A percentile compares a stretch with the other conserved stretches of the same genome.
Evolutionary conservation across 2,797 vertebrate genomes (phyloP).

Genomic region (Rachycentron canadum): DNA sequence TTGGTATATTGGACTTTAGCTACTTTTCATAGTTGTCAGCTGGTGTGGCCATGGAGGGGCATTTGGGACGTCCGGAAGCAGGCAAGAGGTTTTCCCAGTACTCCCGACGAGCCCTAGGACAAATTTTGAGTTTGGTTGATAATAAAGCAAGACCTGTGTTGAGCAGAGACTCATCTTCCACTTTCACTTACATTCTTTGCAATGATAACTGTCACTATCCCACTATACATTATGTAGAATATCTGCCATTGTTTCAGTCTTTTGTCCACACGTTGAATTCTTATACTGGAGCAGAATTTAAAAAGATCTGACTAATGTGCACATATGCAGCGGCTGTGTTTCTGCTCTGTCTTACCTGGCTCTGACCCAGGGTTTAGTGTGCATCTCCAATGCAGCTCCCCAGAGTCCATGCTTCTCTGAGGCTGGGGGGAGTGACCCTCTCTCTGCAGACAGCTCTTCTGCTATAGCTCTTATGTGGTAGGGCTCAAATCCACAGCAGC

Average conservation of each 20-base stretch:
- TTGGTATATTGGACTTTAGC: background rate
- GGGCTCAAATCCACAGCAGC: slow-evolving; percentile 93
- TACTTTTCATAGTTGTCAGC: slow-evolving; percentile 38
- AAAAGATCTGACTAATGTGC: background rate
- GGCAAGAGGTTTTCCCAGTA: slow-evolving; percentile 93
- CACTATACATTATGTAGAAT: background rate
- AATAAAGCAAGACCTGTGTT: background rate
- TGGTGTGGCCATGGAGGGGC: slow-evolving; percentile 88
- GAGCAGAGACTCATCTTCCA: background rate
- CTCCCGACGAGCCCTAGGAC: slow-evolving; percentile 88
- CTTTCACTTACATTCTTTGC: too few species aligned
- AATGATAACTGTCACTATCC: background rate
- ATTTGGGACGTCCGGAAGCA: slow-evolving; percentile 90
- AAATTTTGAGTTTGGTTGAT: slow-evolving; percentile 16
- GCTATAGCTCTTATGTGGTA: slow-evolving; percentile 92
- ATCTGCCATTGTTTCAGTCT: background rate
- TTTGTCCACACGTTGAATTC: background rate
- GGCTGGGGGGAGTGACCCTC: slow-evolving; percentile 87
- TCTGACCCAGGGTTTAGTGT: slow-evolving; percentile 93
- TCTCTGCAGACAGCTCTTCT: slow-evolving; percentile 89
- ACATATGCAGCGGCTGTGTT: background rate
- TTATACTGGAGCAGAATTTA: background rate
- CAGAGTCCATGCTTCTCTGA: slow-evolving; percentile 91
- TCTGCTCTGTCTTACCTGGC: slow-evolving; percentile 83
- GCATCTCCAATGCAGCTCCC: slow-evolving; percentile 87